These are phyloP conservation scores for Pygoscelis antarcticus DNA, from an alignment of 2,113 vertebrate genomes.

Conservation along the genomic window DNA sequence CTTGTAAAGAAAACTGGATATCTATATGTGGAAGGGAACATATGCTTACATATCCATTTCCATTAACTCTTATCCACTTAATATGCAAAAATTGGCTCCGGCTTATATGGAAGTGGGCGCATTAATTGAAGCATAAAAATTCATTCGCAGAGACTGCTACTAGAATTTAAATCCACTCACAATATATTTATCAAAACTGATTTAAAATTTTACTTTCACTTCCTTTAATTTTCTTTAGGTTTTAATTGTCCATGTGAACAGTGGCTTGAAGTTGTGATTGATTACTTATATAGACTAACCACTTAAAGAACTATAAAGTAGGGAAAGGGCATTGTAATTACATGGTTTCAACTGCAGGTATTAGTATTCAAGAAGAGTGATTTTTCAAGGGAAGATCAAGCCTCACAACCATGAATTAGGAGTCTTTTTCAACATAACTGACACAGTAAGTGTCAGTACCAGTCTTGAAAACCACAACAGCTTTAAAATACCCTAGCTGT, in stretches of 20 bases:
- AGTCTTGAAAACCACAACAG: neutral
- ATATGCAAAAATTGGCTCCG: neutral
- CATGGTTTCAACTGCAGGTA: neutral
- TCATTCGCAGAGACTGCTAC: neutral
- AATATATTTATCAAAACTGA: neutral
- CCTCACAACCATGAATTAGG: neutral
- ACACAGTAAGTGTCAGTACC: neutral
- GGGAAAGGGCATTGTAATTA: neutral
- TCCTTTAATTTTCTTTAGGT: conserved; percentile 17
- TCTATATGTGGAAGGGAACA: neutral
- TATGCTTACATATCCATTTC: neutral
- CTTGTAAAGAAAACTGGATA: neutral
- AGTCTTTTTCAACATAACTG: neutral
- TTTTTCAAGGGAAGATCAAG: conserved; percentile 25
- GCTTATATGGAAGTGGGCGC: neutral
- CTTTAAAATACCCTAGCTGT: neutral
- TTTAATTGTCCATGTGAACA: conserved; percentile 23
- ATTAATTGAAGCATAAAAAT: conserved; percentile 38
- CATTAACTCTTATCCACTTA: neutral
- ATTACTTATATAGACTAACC: neutral
- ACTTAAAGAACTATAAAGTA: conserved; percentile 28
- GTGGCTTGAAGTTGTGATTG: neutral
- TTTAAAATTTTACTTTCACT: neutral
- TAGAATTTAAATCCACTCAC: conserved; percentile 19
- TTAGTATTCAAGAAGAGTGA: conserved; percentile 18